These are phyloP conservation scores for human DNA, from an alignment of 2,113 vertebrate species.

Conservation along the genomic window DNA sequence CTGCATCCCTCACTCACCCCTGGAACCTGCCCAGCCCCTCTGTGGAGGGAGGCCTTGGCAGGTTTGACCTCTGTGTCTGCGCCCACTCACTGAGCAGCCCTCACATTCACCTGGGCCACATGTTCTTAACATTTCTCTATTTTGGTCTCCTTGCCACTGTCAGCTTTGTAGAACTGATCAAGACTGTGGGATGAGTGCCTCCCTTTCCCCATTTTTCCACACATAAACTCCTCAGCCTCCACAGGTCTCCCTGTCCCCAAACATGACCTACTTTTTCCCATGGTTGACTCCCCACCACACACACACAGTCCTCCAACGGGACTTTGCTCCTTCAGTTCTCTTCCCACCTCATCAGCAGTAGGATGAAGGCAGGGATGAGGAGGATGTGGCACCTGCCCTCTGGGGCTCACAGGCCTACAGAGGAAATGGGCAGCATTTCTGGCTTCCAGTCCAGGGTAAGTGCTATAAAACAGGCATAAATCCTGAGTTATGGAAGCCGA, in stretches of 20 bases:
- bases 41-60: not conserved
- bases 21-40: not conserved
- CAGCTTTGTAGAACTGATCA: not conserved
- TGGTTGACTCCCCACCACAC: too few species aligned
- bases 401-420: not conserved
- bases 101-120: not conserved
- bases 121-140: not conserved
- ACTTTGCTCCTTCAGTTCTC: not conserved
- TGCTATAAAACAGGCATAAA: not conserved
- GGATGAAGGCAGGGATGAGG: not conserved
- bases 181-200: not conserved
- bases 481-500: fast-evolving
- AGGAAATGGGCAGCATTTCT: not conserved
- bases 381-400: not conserved
- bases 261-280: not conserved
- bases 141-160: not conserved
- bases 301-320: too few species aligned
- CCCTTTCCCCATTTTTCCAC: not conserved
- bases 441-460: not conserved
- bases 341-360: not conserved
- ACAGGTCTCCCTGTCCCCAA: not conserved
- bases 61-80: fast-evolving
- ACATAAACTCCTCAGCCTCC: not conserved
- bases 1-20: not conserved
- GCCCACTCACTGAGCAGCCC: not conserved